Percentiles rank a stretch among this genome's conserved stretches.
Evolutionary conservation across 2,888 invertebrate genomes (phyloP).

Genomic region (Ophonus ardosiacus): DNA sequence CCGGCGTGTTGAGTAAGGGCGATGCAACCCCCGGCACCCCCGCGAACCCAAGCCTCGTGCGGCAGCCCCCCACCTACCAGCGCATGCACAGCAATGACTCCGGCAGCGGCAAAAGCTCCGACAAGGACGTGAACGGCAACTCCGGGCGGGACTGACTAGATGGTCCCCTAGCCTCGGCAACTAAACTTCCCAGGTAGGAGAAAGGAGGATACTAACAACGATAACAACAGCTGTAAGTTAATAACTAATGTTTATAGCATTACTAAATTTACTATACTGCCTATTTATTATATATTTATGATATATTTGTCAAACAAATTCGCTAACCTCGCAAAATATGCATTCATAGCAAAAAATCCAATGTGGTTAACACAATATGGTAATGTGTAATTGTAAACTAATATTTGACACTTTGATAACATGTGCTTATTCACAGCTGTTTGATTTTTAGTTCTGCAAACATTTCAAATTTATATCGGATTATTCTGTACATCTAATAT

Average conservation of each 20-base stretch:
- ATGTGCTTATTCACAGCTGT: no score
- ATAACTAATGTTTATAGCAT: background rate
- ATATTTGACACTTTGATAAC: no score
- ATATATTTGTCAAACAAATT: no score
- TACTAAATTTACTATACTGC: no score
- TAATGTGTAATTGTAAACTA: no score
- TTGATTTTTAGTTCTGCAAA: no score
- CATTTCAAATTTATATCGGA: no score
- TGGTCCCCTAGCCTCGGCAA: constrained; percentile 81
- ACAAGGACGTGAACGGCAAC: constrained; percentile 82
- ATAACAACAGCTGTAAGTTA: background rate
- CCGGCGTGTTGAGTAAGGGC: constrained; percentile 77
- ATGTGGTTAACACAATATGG: no score
- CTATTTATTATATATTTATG: no score
- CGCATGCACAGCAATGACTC: constrained; percentile 93
- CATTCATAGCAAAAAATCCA: no score
- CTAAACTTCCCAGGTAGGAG: constrained; percentile 73
- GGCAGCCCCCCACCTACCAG: constrained; percentile 87
- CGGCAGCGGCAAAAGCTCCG: constrained; percentile 81
- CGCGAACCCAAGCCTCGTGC: constrained; percentile 81
- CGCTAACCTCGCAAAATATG: no score
- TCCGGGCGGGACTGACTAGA: constrained; percentile 88
- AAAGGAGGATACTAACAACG: background rate
- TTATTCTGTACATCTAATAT: no score
- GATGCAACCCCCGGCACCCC: constrained; percentile 86